Conservation (phyloP, 2,113 vertebrate species). For the Chaetops frenatus region DNA sequence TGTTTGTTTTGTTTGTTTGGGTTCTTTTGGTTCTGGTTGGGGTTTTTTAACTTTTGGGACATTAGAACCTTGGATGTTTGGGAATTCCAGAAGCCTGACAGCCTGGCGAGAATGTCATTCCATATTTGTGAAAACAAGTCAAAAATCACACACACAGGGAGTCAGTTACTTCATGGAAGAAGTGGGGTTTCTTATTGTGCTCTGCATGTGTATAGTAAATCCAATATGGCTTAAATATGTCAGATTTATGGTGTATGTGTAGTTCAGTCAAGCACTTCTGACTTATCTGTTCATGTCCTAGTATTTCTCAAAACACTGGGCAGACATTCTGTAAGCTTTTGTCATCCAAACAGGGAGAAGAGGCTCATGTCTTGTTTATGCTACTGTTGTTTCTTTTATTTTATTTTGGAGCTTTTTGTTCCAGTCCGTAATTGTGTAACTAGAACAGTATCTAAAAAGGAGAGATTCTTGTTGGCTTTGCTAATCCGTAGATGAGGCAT, state of each 20-base stretch:
- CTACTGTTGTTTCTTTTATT: background rate
- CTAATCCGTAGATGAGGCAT: background rate
- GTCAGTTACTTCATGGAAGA: background rate
- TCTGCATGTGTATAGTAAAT: background rate
- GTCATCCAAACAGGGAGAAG: background rate
- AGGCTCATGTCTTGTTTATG: background rate
- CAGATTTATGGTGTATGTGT: background rate
- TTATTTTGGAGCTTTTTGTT: background rate
- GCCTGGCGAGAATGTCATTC: background rate
- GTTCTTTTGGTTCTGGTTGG: background rate
- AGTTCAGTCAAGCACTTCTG: background rate
- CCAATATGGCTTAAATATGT: background rate
- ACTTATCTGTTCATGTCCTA: fast-evolving
- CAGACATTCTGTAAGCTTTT: background rate
- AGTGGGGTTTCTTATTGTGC: background rate
- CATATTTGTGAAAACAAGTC: background rate
- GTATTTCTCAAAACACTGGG: background rate
- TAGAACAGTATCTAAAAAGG: background rate
- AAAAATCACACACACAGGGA: background rate
- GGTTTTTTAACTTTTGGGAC: background rate
- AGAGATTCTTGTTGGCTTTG: background rate
- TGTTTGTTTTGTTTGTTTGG: background rate
- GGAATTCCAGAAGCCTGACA: background rate
- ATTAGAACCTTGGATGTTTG: background rate
- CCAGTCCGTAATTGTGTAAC: background rate